phyloP scores from a whole-genome alignment of 2,888 invertebrate genomes.

The Eupithecia exiguata region DNA sequence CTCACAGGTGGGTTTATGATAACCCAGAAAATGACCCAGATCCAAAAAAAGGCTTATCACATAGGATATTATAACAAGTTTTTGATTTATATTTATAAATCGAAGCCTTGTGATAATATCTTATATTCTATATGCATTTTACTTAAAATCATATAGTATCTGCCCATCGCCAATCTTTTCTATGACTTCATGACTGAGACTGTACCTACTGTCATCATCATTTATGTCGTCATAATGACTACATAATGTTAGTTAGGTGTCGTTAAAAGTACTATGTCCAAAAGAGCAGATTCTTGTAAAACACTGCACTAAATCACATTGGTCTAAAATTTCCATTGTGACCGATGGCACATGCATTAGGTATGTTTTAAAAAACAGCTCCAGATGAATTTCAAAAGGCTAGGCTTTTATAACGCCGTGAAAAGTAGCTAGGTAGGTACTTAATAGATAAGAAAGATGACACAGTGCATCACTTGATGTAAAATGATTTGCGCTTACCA shows the following conservation, averaged over 20 bases:
- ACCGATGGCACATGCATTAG: background rate
- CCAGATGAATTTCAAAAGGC: background rate
- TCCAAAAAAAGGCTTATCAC: too few relatives aligned
- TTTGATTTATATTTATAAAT: too few relatives aligned
- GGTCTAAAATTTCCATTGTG: background rate
- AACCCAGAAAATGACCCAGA: background rate
- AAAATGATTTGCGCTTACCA: slow-evolving; percentile 45
- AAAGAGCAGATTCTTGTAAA: background rate
- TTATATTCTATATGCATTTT: too few relatives aligned
- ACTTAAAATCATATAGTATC: background rate
- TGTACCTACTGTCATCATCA: background rate
- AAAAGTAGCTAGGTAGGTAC: background rate
- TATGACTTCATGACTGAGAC: background rate
- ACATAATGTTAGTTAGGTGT: background rate
- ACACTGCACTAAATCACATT: too few relatives aligned
- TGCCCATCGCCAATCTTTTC: background rate
- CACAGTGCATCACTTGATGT: slow-evolving; percentile 4
- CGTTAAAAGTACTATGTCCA: background rate
- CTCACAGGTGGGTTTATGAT: background rate
- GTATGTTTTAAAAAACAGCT: background rate
- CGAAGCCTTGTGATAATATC: too few relatives aligned
- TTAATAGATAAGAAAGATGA: slow-evolving; percentile 26
- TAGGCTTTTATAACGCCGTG: background rate
- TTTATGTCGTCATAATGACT: background rate
- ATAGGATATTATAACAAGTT: too few relatives aligned